Evolutionary conservation across 2,113 vertebrate species (phyloP).

Genomic region (Hemichromis elongatus): DNA sequence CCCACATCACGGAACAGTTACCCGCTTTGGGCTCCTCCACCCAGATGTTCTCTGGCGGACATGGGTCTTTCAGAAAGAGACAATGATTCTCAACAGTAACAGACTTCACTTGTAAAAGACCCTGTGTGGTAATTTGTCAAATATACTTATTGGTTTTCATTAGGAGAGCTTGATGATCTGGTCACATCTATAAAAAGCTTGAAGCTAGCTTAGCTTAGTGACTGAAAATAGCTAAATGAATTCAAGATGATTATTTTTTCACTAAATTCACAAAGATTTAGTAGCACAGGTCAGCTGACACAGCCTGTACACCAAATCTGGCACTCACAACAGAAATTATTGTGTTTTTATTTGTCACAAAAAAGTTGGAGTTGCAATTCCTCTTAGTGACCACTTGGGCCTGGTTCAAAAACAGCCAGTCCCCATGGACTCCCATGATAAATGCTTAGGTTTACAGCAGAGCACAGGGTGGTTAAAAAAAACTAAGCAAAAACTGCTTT

Average conservation of each 20-base stretch:
- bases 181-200: background rate
- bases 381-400: background rate
- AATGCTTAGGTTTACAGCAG: background rate
- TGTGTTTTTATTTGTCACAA: background rate
- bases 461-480: background rate
- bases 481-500: background rate
- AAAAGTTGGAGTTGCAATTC: background rate
- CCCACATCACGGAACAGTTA: conserved; percentile 81
- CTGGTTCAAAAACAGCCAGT: background rate
- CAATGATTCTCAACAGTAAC: background rate
- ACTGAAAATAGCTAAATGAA: background rate
- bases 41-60: conserved; percentile 75
- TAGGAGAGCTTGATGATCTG: background rate
- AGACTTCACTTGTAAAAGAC: background rate
- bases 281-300: background rate
- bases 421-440: background rate
- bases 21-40: conserved; percentile 75
- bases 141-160: background rate
- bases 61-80: conserved; percentile 75
- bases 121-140: background rate
- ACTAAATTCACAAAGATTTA: background rate
- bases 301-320: background rate
- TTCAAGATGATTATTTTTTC: background rate
- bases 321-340: background rate
- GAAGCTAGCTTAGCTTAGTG: background rate